Conservation (phyloP, 2,113 vertebrate genomes). For the Corynorhinus townsendii region DNA sequence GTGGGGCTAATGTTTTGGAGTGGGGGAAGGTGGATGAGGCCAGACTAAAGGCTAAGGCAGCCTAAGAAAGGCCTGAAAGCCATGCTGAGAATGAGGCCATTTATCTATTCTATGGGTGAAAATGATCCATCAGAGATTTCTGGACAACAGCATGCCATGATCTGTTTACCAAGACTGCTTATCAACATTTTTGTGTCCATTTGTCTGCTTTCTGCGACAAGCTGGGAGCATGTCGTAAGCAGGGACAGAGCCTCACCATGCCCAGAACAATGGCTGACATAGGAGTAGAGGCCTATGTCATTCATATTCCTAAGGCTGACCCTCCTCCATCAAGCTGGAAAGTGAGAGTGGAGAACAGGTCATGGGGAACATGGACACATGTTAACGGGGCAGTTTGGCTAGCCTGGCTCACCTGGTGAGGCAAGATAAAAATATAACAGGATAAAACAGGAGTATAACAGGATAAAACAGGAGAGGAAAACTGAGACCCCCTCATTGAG, state of each 20-base stretch:
- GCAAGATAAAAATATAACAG: background rate
- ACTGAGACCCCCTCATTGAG: background rate
- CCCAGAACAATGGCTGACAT: background rate
- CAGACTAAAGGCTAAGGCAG: background rate
- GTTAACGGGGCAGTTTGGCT: background rate
- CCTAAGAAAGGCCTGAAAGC: background rate
- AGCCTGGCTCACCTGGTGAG: background rate
- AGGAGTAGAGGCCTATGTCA: background rate
- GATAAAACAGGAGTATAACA: background rate
- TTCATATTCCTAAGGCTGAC: background rate
- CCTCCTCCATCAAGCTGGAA: background rate
- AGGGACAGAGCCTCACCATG: background rate
- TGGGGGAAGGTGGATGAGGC: background rate
- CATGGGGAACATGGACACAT: background rate
- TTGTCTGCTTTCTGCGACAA: background rate
- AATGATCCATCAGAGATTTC: background rate
- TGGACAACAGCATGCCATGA: background rate
- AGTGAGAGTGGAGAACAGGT: background rate
- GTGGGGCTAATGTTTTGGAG: background rate
- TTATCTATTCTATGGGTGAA: background rate
- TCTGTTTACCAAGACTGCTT: background rate
- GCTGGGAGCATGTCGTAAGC: background rate
- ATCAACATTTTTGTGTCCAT: background rate
- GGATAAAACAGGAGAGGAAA: background rate
- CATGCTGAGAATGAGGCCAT: background rate